These are phyloP conservation scores for Cheilinus undulatus DNA, from an alignment of 2,113 vertebrate species.

Conservation along the genomic window DNA sequence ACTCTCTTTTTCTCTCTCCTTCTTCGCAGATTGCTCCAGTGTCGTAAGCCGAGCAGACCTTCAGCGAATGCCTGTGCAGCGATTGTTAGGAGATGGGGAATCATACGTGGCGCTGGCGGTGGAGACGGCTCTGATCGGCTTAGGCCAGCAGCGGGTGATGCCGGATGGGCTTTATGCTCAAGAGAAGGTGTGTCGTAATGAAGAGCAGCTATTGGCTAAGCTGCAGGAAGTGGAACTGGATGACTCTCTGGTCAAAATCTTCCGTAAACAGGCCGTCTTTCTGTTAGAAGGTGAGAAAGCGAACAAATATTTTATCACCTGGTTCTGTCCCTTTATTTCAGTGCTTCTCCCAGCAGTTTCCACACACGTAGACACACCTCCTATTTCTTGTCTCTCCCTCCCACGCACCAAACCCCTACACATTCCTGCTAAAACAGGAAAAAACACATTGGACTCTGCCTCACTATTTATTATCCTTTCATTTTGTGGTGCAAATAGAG, in stretches of 20 bases:
- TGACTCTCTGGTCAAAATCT: conserved; percentile 97
- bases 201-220: conserved; percentile 97
- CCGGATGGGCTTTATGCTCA: conserved; percentile 97
- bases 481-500: conserved; percentile 81
- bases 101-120: conserved; percentile 94
- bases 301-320: conserved; percentile 1
- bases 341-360: conserved; percentile 19
- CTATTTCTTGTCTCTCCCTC: conserved; percentile 39
- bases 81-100: conserved; percentile 95
- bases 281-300: conserved; percentile 91
- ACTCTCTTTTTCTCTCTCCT: not conserved
- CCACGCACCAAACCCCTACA: conserved; percentile 48
- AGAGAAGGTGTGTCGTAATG: conserved; percentile 97
- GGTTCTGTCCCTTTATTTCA: conserved; percentile 12
- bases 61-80: conserved; percentile 90
- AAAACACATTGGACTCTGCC: conserved; percentile 67
- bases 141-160: conserved; percentile 98
- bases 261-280: conserved; percentile 99
- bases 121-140: conserved; percentile 93
- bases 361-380: conserved; percentile 1
- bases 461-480: conserved; percentile 80
- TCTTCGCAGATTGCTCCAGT: conserved; percentile 76
- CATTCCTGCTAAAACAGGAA: conserved; percentile 70
- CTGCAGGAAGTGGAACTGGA: conserved; percentile 98
- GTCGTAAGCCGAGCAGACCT: conserved; percentile 87